Evolutionary conservation across 2,888 invertebrate genomes (phyloP).

Genomic region (Herminia tarsipennalis): DNA sequence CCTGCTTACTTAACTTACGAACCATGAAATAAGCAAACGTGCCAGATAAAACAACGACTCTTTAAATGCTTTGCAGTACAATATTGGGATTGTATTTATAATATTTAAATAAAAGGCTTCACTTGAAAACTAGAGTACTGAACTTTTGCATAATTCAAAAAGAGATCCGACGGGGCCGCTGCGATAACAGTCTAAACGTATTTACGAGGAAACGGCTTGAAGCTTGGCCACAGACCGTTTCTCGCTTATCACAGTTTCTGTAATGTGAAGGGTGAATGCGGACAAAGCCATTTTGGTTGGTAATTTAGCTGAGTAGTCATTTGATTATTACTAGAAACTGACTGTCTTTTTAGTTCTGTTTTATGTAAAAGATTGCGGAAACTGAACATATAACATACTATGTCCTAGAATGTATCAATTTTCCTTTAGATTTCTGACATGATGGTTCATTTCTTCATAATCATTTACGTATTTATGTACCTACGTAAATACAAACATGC

Average conservation of each 20-base stretch:
- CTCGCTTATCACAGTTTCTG: constrained; percentile 29
- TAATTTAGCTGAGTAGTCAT: no score
- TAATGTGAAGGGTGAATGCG: no score
- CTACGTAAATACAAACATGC: no score
- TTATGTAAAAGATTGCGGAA: no score
- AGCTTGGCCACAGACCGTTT: constrained; percentile 27
- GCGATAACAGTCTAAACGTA: constrained; percentile 41
- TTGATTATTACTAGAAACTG: no score
- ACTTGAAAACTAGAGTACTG: constrained; percentile 33
- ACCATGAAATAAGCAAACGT: constrained; percentile 32
- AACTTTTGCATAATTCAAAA: constrained; percentile 47
- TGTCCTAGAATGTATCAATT: no score
- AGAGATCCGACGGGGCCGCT: constrained; percentile 24
- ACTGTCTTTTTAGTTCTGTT: no score
- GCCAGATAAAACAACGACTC: constrained; percentile 14
- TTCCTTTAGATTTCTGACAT: no score
- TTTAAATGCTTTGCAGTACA: constrained; percentile 20
- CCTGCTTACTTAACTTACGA: constrained; percentile 4
- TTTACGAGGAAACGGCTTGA: constrained; percentile 36
- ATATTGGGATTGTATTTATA: constrained; percentile 39
- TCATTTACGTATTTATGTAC: no score
- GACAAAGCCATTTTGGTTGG: no score
- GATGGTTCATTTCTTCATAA: no score
- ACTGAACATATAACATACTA: no score
- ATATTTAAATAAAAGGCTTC: constrained; percentile 45